Evolutionary conservation across 2,888 invertebrate genomes (phyloP).

Genomic region (Rhamphomyia laevipes): DNA sequence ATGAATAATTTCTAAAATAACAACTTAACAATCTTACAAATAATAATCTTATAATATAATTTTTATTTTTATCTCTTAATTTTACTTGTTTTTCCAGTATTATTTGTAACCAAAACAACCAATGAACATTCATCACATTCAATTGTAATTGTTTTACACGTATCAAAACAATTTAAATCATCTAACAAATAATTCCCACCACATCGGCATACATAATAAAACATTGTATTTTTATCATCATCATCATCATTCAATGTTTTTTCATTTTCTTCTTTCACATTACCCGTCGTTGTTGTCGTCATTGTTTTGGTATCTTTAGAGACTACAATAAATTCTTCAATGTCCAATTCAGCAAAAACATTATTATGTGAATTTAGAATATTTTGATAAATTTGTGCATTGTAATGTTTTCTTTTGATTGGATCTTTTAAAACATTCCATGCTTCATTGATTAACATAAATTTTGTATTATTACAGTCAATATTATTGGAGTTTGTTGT

Average conservation of each 20-base stretch:
- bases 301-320: constrained; percentile 2
- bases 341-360: constrained; percentile 46
- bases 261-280: constrained; percentile 9
- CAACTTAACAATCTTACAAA: too few relatives aligned
- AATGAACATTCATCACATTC: constrained; percentile 66
- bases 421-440: constrained; percentile 56
- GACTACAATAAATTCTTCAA: constrained; percentile 37
- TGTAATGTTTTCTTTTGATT: constrained; percentile 49
- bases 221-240: constrained; percentile 5
- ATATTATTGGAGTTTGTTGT: background rate
- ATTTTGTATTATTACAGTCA: constrained; percentile 25
- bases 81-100: too few relatives aligned
- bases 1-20: too few relatives aligned
- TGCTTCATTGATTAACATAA: constrained; percentile 52
- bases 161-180: constrained; percentile 17
- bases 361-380: constrained; percentile 46
- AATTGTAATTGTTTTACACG: constrained; percentile 24
- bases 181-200: constrained; percentile 43
- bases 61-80: too few relatives aligned
- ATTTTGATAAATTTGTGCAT: constrained; percentile 46
- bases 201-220: constrained; percentile 53
- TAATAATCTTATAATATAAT: too few relatives aligned
- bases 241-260: constrained; percentile 4
- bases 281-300: constrained; percentile 13
- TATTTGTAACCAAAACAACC: constrained; percentile 24